Percentiles rank a stretch among this genome's conserved stretches.
phyloP scores from a whole-genome alignment of 2,113 vertebrate species.

The Misgurnus anguillicaudatus region DNA sequence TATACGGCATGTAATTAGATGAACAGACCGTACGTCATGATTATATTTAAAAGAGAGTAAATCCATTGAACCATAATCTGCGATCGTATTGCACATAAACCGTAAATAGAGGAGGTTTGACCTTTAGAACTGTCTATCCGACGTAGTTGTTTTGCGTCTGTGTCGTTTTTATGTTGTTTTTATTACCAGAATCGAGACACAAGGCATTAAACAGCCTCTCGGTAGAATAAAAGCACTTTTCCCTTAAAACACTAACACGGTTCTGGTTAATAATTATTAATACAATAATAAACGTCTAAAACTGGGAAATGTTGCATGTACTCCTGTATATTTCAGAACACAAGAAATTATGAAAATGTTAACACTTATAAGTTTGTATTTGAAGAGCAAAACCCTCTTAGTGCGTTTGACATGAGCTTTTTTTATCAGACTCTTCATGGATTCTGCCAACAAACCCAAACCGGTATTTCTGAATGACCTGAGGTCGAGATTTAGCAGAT shows the following conservation, averaged over 20 bases:
- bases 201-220: conserved; percentile 30
- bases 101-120: conserved; percentile 57
- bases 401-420: too few relatives aligned
- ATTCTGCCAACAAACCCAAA: too few relatives aligned
- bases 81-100: conserved; percentile 59
- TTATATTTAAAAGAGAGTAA: conserved; percentile 58
- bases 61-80: conserved; percentile 60
- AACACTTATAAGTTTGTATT: too few relatives aligned
- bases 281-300: not conserved
- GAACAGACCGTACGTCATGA: conserved; percentile 56
- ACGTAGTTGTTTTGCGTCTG: conserved; percentile 39
- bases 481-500: too few relatives aligned
- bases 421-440: too few relatives aligned
- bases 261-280: not conserved
- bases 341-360: too few relatives aligned
- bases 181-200: conserved; percentile 24
- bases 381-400: too few relatives aligned
- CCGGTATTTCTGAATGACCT: too few relatives aligned
- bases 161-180: conserved; percentile 46
- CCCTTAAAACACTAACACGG: not conserved
- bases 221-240: not conserved
- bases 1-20: conserved; percentile 54
- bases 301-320: not conserved
- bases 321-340: too few relatives aligned
- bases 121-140: conserved; percentile 53